phyloP scores from a whole-genome alignment of 2,797 vertebrate genomes.

The Chaunax sp. region DNA sequence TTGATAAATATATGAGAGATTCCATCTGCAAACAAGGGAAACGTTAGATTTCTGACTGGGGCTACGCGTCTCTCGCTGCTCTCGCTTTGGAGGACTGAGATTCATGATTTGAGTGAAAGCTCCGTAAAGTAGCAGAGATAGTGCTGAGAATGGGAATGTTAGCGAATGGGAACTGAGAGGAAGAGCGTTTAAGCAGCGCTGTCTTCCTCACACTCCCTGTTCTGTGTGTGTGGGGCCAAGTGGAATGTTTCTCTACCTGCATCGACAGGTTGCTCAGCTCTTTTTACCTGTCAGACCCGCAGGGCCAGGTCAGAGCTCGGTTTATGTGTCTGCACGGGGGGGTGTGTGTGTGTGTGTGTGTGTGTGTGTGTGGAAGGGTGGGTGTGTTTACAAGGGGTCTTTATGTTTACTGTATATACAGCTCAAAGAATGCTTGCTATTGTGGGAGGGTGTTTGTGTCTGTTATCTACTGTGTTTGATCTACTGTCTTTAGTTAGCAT shows the following conservation, averaged over 20 bases:
- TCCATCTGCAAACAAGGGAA: constrained; percentile 76
- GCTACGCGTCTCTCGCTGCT: constrained; percentile 61
- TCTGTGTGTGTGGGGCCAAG: constrained; percentile 18
- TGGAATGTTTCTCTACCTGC: constrained; percentile 78
- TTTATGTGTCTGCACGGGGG: constrained; percentile 21
- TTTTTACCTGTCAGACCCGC: constrained; percentile 72
- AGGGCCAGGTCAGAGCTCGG: constrained; percentile 62
- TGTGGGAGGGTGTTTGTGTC: constrained; percentile 27
- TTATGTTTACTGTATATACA: constrained; percentile 42
- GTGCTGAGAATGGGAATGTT: constrained; percentile 24
- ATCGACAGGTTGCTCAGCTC: constrained; percentile 75
- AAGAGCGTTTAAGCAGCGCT: constrained; percentile 3
- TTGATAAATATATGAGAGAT: constrained; percentile 75
- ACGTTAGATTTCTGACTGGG: constrained; percentile 72
- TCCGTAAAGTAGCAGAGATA: constrained; percentile 50
- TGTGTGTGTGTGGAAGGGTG: neutral
- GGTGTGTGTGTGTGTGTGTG: constrained; percentile 14
- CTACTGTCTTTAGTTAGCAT: constrained; percentile 16
- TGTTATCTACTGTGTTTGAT: constrained; percentile 7
- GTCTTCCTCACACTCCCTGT: constrained; percentile 15
- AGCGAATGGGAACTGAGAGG: constrained; percentile 37
- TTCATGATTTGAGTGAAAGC: constrained; percentile 51
- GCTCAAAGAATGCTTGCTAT: constrained; percentile 7
- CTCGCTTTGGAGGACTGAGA: constrained; percentile 57
- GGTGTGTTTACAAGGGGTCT: constrained; percentile 11